These are phyloP conservation scores for Antigone vipio DNA, from an alignment of 2,113 vertebrate species.

Conservation along the genomic window DNA sequence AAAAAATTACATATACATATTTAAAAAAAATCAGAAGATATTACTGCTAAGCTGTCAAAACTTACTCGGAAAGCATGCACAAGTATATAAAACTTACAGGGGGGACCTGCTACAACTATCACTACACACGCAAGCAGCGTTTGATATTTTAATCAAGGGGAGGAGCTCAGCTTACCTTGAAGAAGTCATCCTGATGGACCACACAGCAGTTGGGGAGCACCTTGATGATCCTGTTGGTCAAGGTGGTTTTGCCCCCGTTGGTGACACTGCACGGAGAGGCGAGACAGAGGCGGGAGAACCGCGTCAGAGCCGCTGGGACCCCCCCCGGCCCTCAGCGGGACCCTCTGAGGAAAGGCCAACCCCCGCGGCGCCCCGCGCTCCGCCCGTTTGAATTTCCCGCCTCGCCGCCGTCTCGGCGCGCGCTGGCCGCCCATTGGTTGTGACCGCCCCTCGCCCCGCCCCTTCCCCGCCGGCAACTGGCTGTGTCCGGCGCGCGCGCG, in stretches of 20 bases:
- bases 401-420: neutral
- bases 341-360: rapidly evolving
- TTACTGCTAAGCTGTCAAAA: neutral
- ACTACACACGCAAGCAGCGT: rapidly evolving
- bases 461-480: no score
- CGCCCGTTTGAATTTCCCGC: neutral
- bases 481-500: neutral
- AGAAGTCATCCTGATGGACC: slow-evolving; percentile 94
- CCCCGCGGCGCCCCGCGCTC: neutral
- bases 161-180: slow-evolving; percentile 80
- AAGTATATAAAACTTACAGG: no score
- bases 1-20: neutral
- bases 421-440: neutral
- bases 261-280: slow-evolving; percentile 77
- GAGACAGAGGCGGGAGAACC: neutral
- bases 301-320: neutral
- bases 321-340: neutral
- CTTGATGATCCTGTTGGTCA: slow-evolving; percentile 82
- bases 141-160: rapidly evolving
- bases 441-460: no score
- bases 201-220: slow-evolving; percentile 91
- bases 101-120: neutral
- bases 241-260: slow-evolving; percentile 93
- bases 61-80: neutral
- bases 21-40: neutral